phyloP scores from a whole-genome alignment of 2,888 invertebrate species.

The Leucophora obtusa region DNA sequence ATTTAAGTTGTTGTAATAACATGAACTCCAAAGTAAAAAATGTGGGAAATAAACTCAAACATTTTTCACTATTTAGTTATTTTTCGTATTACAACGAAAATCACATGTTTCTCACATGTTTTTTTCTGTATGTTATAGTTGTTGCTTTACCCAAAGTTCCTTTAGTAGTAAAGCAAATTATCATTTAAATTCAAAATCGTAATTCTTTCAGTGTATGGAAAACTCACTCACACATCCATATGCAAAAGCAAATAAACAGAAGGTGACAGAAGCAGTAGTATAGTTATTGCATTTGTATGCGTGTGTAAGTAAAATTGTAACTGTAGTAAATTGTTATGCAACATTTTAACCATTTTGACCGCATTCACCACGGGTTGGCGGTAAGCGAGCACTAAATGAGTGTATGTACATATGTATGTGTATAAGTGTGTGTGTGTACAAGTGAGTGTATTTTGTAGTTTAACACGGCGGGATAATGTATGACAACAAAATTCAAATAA shows the following conservation, averaged over 20 bases:
- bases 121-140: no score
- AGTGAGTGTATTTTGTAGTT: conserved; percentile 61
- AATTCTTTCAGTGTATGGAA: no score
- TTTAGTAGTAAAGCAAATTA: no score
- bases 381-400: conserved; percentile 52
- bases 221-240: conserved; percentile 5
- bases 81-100: no score
- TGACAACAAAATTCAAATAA: conserved; percentile 56
- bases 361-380: conserved; percentile 68
- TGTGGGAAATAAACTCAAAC: no score
- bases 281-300: conserved; percentile 16
- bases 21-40: no score
- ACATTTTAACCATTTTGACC: conserved; percentile 73
- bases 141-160: no score
- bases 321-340: conserved; percentile 63
- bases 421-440: conserved; percentile 42
- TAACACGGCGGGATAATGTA: conserved; percentile 59
- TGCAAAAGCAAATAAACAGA: conserved; percentile 35
- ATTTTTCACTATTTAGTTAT: no score
- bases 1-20: no score
- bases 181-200: no score
- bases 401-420: conserved; percentile 47
- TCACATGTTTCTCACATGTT: no score
- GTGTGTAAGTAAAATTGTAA: conserved; percentile 49
- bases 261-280: conserved; percentile 44